A percentile compares a stretch with the other conserved stretches of the same genome.
Evolutionary conservation across 53 echinoderm and acorn worm genomes (phyloP).

Genomic region (Henricia sp.): DNA sequence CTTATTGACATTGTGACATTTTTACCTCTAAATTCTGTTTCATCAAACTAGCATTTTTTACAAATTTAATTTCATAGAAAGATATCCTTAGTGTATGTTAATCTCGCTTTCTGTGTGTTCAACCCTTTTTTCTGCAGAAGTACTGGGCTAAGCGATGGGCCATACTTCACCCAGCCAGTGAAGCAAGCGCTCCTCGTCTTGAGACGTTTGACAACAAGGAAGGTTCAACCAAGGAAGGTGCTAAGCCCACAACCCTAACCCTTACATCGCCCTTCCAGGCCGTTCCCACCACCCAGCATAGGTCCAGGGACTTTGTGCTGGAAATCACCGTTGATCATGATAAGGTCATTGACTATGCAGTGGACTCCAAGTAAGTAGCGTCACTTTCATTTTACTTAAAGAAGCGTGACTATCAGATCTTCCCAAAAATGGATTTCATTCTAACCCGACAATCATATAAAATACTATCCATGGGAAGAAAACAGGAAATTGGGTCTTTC

Average conservation of each 20-base stretch:
- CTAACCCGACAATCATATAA: no score
- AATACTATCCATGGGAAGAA: no score
- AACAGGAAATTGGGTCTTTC: no score
- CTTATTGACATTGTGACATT: no score
- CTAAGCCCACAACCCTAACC: conserved; percentile 12
- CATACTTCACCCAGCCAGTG: conserved; percentile 31
- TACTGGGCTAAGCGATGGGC: conserved; percentile 64
- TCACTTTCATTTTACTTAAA: no score
- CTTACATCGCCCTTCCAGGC: conserved; percentile 10
- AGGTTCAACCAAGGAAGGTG: conserved; percentile 12
- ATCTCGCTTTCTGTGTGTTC: no score
- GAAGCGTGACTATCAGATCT: no score
- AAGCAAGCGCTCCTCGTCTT: conserved; percentile 35
- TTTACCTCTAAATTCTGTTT: no score
- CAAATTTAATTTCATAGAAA: not conserved
- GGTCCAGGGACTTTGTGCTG: conserved; percentile 46
- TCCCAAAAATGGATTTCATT: no score
- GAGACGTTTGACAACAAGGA: conserved; percentile 67
- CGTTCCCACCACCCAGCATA: not conserved
- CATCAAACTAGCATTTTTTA: no score
- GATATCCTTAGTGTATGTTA: not conserved
- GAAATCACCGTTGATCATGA: conserved; percentile 55
- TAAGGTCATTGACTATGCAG: conserved; percentile 47
- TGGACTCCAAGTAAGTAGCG: conserved; percentile 50
- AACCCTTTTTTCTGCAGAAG: conserved; percentile 25